phyloP scores from a whole-genome alignment of 2,797 vertebrate species.

The Eremophila alpestris region DNA sequence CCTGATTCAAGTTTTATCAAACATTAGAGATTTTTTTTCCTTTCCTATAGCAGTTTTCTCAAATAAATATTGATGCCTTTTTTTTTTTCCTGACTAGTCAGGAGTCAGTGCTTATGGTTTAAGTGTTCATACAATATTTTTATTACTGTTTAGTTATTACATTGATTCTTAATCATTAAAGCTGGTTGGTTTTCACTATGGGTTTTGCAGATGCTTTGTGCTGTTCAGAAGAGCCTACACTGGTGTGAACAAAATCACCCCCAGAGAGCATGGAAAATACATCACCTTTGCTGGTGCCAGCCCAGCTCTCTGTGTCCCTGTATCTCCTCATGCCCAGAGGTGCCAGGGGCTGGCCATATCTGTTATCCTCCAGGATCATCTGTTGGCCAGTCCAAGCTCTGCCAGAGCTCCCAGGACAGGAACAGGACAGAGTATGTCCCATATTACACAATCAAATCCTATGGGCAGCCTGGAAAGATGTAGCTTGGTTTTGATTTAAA shows the following conservation, averaged over 20 bases:
- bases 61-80: neutral
- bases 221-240: neutral
- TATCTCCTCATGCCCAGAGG: neutral
- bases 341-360: neutral
- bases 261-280: neutral
- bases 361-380: neutral
- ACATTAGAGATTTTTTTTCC: neutral
- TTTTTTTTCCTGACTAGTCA: neutral
- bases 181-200: neutral
- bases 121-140: neutral
- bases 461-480: neutral
- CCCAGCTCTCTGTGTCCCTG: neutral
- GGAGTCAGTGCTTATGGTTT: neutral
- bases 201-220: neutral
- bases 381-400: rapidly evolving
- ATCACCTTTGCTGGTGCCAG: neutral
- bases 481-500: neutral
- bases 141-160: neutral
- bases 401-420: neutral
- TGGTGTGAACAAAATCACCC: neutral
- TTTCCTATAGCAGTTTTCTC: neutral
- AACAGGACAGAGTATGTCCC: rapidly evolving
- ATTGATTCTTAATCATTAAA: neutral
- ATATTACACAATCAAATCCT: neutral
- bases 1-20: neutral